Evolutionary conservation across 2,113 vertebrate species (phyloP).

Genomic region (Furnarius figulus): DNA sequence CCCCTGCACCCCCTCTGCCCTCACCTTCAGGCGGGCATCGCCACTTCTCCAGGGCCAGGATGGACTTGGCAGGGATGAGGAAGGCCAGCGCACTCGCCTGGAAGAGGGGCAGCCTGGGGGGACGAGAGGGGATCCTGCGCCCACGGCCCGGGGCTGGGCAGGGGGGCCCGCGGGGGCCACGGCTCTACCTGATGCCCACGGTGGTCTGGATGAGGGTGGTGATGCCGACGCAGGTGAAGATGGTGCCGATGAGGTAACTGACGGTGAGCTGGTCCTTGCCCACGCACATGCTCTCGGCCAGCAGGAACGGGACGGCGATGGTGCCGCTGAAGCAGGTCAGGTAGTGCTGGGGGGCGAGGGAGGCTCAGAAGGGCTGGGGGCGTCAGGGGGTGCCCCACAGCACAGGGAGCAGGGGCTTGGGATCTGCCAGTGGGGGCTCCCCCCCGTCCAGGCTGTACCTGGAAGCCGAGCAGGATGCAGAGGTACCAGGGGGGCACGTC

Average conservation of each 20-base stretch:
- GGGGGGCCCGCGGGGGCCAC: fast-evolving
- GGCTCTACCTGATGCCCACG: slow-evolving; percentile 86
- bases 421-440: not conserved
- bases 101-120: slow-evolving; percentile 84
- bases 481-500: slow-evolving; percentile 97
- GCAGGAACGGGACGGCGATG: slow-evolving; percentile 91
- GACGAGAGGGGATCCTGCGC: not conserved
- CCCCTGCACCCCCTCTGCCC: not conserved
- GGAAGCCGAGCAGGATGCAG: slow-evolving; percentile 91
- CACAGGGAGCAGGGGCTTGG: fast-evolving
- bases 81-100: slow-evolving; percentile 89
- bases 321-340: slow-evolving; percentile 97
- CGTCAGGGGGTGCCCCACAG: not conserved
- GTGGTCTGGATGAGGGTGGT: slow-evolving; percentile 96
- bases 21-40: slow-evolving; percentile 84
- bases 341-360: slow-evolving; percentile 82
- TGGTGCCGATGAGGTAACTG: slow-evolving; percentile 95
- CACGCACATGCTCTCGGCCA: slow-evolving; percentile 93
- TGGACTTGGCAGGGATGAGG: slow-evolving; percentile 85
- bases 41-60: slow-evolving; percentile 87
- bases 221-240: slow-evolving; percentile 93
- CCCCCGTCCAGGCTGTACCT: slow-evolving; percentile 75
- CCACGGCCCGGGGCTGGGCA: not conserved
- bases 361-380: not conserved
- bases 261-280: slow-evolving; percentile 89